phyloP scores from a whole-genome alignment of 2,797 vertebrate species.

The Paedocypris micromegethes region DNA sequence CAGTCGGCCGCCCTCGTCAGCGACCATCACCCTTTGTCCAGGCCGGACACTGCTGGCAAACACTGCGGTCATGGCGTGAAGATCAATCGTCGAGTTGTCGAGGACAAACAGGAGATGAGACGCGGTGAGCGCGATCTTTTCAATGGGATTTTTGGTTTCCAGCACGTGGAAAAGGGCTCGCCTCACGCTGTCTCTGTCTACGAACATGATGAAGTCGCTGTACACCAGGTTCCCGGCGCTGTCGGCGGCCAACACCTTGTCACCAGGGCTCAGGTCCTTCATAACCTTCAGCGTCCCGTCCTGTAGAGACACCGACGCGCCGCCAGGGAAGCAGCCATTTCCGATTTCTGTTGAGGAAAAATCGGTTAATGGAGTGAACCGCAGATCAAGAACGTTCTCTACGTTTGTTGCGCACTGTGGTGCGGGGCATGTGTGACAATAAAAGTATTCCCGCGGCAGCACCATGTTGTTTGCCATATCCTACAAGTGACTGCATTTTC shows the following conservation, averaged over 20 bases:
- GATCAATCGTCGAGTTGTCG: constrained; percentile 53
- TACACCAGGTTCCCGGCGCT: constrained; percentile 73
- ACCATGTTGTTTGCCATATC: no score
- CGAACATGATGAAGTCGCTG: constrained; percentile 91
- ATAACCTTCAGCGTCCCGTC: constrained; percentile 79
- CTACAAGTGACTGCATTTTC: no score
- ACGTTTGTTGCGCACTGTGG: no score
- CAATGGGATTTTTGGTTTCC: constrained; percentile 75
- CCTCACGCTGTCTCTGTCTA: constrained; percentile 77
- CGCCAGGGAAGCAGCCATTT: constrained; percentile 87
- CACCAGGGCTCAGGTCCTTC: constrained; percentile 77
- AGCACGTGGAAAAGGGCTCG: constrained; percentile 84
- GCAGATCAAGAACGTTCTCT: no score
- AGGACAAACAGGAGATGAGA: constrained; percentile 88
- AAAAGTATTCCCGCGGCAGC: no score
- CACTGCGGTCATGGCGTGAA: constrained; percentile 53
- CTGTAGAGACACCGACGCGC: constrained; percentile 78
- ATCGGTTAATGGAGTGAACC: no score
- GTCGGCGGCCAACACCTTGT: constrained; percentile 83
- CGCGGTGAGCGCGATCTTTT: constrained; percentile 81
- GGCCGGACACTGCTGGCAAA: constrained; percentile 83
- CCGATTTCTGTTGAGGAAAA: no score
- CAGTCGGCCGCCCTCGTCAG: constrained; percentile 64
- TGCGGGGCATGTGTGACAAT: no score
- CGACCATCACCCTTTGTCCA: constrained; percentile 81